Percentiles rank a stretch among this genome's conserved stretches.
Evolutionary conservation across 2,113 vertebrate genomes (phyloP).

Genomic region (Jacana jacana): DNA sequence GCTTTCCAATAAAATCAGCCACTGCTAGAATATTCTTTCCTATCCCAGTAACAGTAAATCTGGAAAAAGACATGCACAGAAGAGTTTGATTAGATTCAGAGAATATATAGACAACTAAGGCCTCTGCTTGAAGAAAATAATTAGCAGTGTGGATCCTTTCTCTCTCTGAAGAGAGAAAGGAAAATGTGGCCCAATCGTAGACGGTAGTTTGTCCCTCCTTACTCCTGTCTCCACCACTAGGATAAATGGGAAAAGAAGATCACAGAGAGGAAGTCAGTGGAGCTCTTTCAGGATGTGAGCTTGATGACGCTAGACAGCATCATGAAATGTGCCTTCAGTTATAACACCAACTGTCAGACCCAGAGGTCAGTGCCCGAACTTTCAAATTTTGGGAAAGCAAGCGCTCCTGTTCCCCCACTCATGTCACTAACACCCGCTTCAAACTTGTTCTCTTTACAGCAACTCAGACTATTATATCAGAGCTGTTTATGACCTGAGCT

Average conservation of each 20-base stretch:
- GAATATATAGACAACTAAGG: not conserved
- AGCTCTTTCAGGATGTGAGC: conserved; percentile 82
- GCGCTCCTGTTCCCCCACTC: not conserved
- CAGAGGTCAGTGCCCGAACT: conserved; percentile 72
- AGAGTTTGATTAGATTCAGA: not conserved
- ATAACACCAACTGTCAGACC: conserved; percentile 75
- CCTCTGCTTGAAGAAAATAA: not conserved
- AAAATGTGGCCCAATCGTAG: not conserved
- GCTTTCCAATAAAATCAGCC: not conserved
- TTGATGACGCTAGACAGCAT: conserved; percentile 89
- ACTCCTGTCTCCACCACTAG: conserved; percentile 52
- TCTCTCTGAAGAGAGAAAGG: not conserved
- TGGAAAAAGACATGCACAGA: not conserved
- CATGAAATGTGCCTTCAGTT: conserved; percentile 89
- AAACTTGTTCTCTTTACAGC: conserved; percentile 46
- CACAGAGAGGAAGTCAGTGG: conserved; percentile 68
- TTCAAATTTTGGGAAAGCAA: not conserved
- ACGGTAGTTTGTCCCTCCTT: not conserved
- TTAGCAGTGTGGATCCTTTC: not conserved
- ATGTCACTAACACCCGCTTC: not conserved
- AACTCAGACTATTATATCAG: conserved; percentile 75
- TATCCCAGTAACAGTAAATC: not conserved
- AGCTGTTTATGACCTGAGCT: conserved; percentile 80
- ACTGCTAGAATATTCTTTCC: not conserved
- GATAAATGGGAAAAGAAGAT: conserved; percentile 81